Percentiles rank a stretch among this genome's conserved stretches.
These are phyloP conservation scores for Reticulitermes lucifugus DNA, from an alignment of 2,888 invertebrate genomes.

Conservation along the genomic window DNA sequence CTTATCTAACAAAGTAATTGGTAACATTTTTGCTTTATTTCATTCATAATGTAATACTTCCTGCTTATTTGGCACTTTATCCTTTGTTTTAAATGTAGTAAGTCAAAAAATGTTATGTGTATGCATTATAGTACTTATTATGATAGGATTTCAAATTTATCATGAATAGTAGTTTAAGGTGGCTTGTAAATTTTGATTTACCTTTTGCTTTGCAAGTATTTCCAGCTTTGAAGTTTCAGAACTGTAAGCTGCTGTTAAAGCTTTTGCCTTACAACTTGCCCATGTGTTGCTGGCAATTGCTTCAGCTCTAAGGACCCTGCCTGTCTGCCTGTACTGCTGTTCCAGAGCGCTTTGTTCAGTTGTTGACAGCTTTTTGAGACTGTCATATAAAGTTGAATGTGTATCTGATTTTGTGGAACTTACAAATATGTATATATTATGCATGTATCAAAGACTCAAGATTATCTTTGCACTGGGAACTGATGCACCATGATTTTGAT, in stretches of 20 bases:
- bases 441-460: no score
- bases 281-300: not conserved
- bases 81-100: not conserved
- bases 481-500: no score
- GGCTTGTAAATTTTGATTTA: not conserved
- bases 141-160: not conserved
- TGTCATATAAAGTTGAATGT: no score
- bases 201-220: conserved; percentile 3
- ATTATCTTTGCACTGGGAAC: no score
- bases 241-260: not conserved
- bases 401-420: no score
- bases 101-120: no score
- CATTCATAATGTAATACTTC: not conserved
- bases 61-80: not conserved
- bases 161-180: not conserved
- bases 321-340: not conserved
- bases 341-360: not conserved
- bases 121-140: not conserved
- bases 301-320: not conserved
- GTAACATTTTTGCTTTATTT: not conserved
- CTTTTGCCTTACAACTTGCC: not conserved
- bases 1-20: not conserved
- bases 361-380: not conserved
- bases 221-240: conserved; percentile 9
- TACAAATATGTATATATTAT: no score